These are phyloP conservation scores for Cactoblastis cactorum DNA, from an alignment of 2,888 invertebrate species.

Conservation along the genomic window DNA sequence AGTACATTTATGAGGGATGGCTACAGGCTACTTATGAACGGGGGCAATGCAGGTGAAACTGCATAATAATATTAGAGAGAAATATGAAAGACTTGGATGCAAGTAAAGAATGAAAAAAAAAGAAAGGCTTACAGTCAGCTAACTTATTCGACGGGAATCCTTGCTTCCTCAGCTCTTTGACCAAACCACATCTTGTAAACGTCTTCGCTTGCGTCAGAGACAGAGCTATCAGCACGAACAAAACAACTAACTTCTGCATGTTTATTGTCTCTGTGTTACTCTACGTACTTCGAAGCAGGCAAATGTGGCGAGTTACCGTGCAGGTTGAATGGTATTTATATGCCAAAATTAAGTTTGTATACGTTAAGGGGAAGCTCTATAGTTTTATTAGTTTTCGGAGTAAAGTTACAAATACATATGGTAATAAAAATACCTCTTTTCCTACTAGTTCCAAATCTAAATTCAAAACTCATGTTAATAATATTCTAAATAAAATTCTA, in stretches of 20 bases:
- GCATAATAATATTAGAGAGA: too few relatives aligned
- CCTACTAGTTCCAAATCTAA: too few relatives aligned
- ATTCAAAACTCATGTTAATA: too few relatives aligned
- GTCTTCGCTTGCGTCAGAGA: conserved; percentile 25
- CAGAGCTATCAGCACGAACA: neutral
- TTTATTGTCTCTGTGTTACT: neutral
- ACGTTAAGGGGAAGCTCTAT: neutral
- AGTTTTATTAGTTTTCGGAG: neutral
- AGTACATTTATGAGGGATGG: too few relatives aligned
- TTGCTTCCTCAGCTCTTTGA: conserved; percentile 36
- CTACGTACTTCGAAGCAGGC: neutral
- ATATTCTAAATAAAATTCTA: too few relatives aligned
- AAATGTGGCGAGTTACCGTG: neutral
- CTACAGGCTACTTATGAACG: too few relatives aligned
- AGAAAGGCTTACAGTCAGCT: conserved; percentile 49
- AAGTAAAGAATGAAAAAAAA: too few relatives aligned
- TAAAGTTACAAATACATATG: too few relatives aligned
- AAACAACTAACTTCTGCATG: neutral
- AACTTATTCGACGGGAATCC: conserved; percentile 42
- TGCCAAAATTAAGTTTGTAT: neutral
- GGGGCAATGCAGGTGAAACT: too few relatives aligned
- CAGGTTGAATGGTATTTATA: neutral
- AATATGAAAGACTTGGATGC: too few relatives aligned
- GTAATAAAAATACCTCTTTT: too few relatives aligned
- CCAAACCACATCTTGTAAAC: conserved; percentile 42